Evolutionary conservation across 2,113 vertebrate genomes (phyloP).

Genomic region (Dascyllus trimaculatus): DNA sequence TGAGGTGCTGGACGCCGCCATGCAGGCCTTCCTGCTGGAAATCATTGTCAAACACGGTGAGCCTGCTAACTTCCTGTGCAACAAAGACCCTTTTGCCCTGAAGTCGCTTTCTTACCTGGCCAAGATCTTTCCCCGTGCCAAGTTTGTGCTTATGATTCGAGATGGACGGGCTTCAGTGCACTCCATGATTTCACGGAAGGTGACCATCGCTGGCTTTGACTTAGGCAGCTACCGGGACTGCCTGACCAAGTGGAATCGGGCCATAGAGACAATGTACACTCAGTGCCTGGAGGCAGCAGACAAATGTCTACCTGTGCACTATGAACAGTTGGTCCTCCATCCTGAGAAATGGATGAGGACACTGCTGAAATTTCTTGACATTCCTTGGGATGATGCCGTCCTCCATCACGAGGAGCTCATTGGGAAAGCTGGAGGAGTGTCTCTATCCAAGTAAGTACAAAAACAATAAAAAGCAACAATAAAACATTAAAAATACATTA

Average conservation of each 20-base stretch:
- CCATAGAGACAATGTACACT: conserved; percentile 97
- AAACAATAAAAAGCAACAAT: too few species aligned
- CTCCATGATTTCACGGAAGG: conserved; percentile 98
- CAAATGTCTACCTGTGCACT: conserved; percentile 93
- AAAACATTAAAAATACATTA: too few species aligned
- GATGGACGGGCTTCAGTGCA: conserved; percentile 96
- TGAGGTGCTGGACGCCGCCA: conserved; percentile 95
- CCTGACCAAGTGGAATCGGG: conserved; percentile 97
- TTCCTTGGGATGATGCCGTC: conserved; percentile 95
- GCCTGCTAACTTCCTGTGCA: conserved; percentile 94
- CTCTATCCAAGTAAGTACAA: conserved; percentile 95
- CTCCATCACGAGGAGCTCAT: conserved; percentile 98
- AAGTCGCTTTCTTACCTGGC: conserved; percentile 96
- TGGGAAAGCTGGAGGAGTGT: conserved; percentile 96
- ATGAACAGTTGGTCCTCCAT: conserved; percentile 95
- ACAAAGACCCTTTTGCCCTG: conserved; percentile 97
- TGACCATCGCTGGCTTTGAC: conserved; percentile 97
- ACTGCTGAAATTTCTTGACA: conserved; percentile 92
- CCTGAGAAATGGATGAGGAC: conserved; percentile 97
- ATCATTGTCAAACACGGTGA: conserved; percentile 98
- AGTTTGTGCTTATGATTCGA: conserved; percentile 95
- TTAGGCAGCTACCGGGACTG: conserved; percentile 97
- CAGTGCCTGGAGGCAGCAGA: conserved; percentile 94
- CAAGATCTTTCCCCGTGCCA: conserved; percentile 96
- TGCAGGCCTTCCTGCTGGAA: conserved; percentile 96